Base-by-base conservation (phyloP, 2,888 invertebrate genomes). In the Bombylius major region DNA sequence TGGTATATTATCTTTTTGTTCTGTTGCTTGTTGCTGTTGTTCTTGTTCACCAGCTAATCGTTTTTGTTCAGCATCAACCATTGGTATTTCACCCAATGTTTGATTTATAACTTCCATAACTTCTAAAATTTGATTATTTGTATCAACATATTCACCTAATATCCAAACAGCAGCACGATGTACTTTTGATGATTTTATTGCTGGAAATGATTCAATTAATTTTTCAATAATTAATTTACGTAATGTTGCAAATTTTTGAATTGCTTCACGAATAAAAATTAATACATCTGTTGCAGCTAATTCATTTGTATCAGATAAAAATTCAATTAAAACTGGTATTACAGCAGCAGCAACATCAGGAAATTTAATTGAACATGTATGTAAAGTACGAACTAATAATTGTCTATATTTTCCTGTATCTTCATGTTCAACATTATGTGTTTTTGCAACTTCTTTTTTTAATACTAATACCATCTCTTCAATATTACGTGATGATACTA, bases 111-210 rank as follows among this genome's bases (percentile, higher is more conserved):
- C 84, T 51, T 81, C 81, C 68, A 96, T 82, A 5, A 95, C 89
- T 58, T 84, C 83, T 60, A 82, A 78, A 46, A 95, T 91, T 61
- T 93, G 88, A 31, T 82, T 80, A 34, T 82, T 77, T 0, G 82
- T 81, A 57, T 86, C 86, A 3, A 95, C 91, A 73, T 95, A 99
- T 75, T 99, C 97, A 6, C 98, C 98, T 58, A 97, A 78, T 67
- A 99, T 91, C 99, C 99, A 99, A 55, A 99, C 78, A 3, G 97
- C 93, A 1, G 94, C 89, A 59, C 97, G 84, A 65, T 94, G 91
- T 36, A 95, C 88, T 77, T 89, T 90, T 5, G 90, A 87, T n/a
- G 90, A 89, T 64, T 89, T 87, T 64, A 99, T 92, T 58, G 85
- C 81, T 1, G 87, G 81, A 67, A 97, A 89, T 4, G 87, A 83